Evolutionary conservation across 1,140 invertebrate species (phyloP).

Genomic region (Homarus americanus): DNA sequence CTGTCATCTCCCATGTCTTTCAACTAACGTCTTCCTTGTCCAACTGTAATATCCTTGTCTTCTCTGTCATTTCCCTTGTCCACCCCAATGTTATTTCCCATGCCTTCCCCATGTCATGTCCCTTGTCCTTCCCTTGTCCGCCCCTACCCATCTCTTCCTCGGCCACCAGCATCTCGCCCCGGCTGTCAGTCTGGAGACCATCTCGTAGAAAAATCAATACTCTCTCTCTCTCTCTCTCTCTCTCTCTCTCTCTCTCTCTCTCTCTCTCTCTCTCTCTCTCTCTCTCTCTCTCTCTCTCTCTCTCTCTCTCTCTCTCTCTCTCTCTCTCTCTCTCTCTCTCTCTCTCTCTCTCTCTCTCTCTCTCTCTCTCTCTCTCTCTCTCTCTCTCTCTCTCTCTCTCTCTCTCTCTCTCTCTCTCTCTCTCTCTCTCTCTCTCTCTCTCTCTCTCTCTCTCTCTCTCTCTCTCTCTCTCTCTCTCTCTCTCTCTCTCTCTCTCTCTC

Average conservation of each 20-base stretch:
- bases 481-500: too few relatives aligned
- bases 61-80: background rate
- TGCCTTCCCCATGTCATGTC: too few relatives aligned
- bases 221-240: background rate
- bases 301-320: constrained; percentile 3
- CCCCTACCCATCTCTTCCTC: background rate
- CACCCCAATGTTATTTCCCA: background rate
- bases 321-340: background rate
- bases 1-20: too few relatives aligned
- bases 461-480: too few relatives aligned
- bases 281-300: background rate
- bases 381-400: background rate
- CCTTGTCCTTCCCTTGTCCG: background rate
- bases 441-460: background rate
- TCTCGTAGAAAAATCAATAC: background rate
- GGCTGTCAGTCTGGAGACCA: background rate
- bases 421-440: background rate
- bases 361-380: constrained; percentile 3
- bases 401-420: constrained; percentile 3
- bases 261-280: constrained; percentile 3
- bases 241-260: background rate
- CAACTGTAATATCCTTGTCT: too few relatives aligned
- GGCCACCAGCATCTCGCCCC: background rate
- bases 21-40: too few relatives aligned
- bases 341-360: background rate